Evolutionary conservation across 2,888 invertebrate genomes (phyloP), one percentile per base, ranked within the genome.

Genomic region (Pandemis heparana): DNA sequence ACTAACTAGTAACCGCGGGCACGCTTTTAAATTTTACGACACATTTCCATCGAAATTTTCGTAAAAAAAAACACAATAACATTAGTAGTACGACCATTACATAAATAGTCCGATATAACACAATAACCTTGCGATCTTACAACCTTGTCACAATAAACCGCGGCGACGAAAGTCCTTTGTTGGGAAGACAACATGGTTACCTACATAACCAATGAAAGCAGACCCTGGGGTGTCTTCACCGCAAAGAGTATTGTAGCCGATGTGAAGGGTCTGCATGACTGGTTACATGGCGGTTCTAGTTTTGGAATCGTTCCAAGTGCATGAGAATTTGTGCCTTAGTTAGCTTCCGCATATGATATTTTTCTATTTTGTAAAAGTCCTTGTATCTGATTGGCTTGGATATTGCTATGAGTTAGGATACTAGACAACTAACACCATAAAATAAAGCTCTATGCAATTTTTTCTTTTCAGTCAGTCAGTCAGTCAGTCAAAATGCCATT

Each of bases 251-350:
- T 18, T 46, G 18, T 12, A n/a, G 38, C 0, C 46, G 38, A 48
- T 39, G 56, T 38, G 14, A 38, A 43, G 43, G 67, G 67, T 68
- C 53, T 23, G 0, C 43, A 18, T 23, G 23, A 23, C 53, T 68
- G 72, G 72, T 23, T 72, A 43, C 32, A 41, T 23, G 46, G 14
- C 18, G 53, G 16, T 48, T 71, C 43, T 41, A 66, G 53, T 63
- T 61, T 63, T 72, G 72, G 72, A 72, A 14, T 14, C 43, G 62
- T 46, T 72, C 72, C 72, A 72, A 72, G 32, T 68, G 72, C 67
- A 68, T 72, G 53, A 46, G 61, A 56, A 67, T 66, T 72, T 68
- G 59, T 51, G 63, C 16, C 53, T 53, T 48, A 56, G 56, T 41
- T 18, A 38, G 23, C 39, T 62, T 63, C 46, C 63, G 7, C 18